phyloP scores from a whole-genome alignment of 2,113 vertebrate species.

The Egretta garzetta region DNA sequence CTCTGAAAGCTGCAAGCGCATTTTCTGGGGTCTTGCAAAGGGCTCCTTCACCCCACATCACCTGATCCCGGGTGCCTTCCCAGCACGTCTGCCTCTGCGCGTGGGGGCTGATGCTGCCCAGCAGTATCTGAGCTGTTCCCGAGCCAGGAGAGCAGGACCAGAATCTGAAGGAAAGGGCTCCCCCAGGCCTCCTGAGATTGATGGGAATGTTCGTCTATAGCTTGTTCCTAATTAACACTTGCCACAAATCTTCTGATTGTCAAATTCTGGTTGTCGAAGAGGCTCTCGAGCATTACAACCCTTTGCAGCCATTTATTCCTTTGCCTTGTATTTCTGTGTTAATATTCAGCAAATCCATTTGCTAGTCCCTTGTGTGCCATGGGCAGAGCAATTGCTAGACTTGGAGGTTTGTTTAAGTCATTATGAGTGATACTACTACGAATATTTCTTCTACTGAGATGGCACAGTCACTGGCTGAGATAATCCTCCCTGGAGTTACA shows the following conservation, averaged over 20 bases:
- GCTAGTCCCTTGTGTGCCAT: neutral
- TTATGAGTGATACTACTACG: neutral
- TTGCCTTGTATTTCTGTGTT: neutral
- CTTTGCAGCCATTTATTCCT: neutral
- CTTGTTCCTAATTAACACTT: neutral
- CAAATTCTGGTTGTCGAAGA: neutral
- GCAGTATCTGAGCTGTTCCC: neutral
- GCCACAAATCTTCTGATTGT: neutral
- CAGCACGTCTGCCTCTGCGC: neutral
- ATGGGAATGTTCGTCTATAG: neutral
- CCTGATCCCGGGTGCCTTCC: neutral
- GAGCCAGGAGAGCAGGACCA: neutral
- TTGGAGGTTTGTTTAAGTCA: neutral
- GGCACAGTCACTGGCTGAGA: neutral
- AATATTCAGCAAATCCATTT: neutral
- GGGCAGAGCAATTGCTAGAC: neutral
- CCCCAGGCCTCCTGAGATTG: neutral
- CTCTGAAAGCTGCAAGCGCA: fast-evolving
- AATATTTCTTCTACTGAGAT: neutral
- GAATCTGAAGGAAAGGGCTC: neutral
- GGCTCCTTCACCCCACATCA: fast-evolving
- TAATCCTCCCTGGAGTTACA: neutral
- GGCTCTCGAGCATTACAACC: fast-evolving
- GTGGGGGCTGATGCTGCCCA: neutral
- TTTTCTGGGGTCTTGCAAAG: neutral